Evolutionary conservation across 2,888 invertebrate species (phyloP), one percentile per base, ranked within the genome.

Genomic region (Hydrotaea cyrtoneurina): DNA sequence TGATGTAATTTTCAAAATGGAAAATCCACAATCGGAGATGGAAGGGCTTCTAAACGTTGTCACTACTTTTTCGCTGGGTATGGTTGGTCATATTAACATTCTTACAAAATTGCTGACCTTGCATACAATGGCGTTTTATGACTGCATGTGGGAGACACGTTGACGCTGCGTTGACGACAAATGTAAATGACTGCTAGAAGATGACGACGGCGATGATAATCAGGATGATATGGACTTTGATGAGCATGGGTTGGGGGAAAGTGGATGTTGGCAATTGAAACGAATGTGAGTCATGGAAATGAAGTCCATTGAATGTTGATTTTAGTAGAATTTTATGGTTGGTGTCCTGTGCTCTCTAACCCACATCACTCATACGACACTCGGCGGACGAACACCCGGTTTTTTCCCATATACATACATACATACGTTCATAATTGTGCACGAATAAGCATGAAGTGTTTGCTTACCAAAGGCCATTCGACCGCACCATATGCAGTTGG

Each of bases 101-200:
- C 7, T 62, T 31, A n/a, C n/a, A n/a, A 62, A 59, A 62, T 26
- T 10, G 62, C 62, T 31, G 62, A 62, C 62, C 31, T 62, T 31
- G 62, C 31, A 62, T 62, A 31, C 31, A 62, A 62, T 36, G 31
- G 31, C 21, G n/a, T 62, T 31, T 62, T 31, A 62, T 17, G n/a
- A 31, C n/a, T 62, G 31, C 62, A 62, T 4, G 62, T 13, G 31
- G n/a, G 62, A 31, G 26, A 62, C 62, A 31, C 31, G 8, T 26
- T 62, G 13, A n/a, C n/a, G 5, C 15, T 50, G 50, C 17, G 1
- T 21, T 31, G 13, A 2, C 50, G n/a, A n/a, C 13, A 13, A 50
- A n/a, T 15, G 50, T 15, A 50, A 2, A 13, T 4, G 13, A n/a
- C n/a, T 50, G 8, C n/a, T 4, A 31, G 11, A 13, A 39, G 31